Evolutionary conservation across 2,113 vertebrate species (phyloP).

Genomic region (Suricata suricatta): DNA sequence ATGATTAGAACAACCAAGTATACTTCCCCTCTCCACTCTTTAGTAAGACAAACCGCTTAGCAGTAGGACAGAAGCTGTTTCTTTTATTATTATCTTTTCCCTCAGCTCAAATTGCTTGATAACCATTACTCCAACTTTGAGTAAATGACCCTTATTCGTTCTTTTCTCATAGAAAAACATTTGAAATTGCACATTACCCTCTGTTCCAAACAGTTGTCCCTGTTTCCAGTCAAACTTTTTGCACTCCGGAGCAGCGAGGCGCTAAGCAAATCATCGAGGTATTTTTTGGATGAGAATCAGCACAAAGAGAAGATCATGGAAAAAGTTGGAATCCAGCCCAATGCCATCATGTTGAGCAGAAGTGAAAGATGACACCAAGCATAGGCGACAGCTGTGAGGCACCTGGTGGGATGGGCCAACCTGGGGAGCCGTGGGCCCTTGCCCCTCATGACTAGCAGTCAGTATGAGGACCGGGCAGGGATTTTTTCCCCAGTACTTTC

Average conservation of each 20-base stretch:
- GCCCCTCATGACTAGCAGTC: not conserved
- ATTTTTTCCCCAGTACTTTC: not conserved
- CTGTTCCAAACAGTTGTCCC: not conserved
- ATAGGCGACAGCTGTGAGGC: not conserved
- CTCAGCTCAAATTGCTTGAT: conserved; percentile 17
- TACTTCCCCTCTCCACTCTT: not conserved
- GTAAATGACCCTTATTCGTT: not conserved
- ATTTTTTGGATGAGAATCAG: not conserved
- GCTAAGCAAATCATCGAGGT: not conserved
- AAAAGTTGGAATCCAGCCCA: not conserved
- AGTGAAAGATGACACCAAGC: not conserved
- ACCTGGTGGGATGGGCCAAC: not conserved
- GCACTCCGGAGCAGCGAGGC: not conserved
- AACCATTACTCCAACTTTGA: not conserved
- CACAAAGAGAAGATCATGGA: not conserved
- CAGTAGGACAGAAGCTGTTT: not conserved
- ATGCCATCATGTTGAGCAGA: not conserved
- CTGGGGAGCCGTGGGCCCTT: accelerated
- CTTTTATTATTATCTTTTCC: not conserved
- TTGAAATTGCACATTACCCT: not conserved
- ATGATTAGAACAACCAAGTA: conserved; percentile 14
- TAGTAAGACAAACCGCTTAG: not conserved
- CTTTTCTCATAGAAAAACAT: conserved; percentile 22
- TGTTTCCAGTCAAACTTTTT: conserved; percentile 24
- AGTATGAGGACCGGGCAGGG: not conserved